Base-by-base conservation (phyloP, 2,113 vertebrate species). In the Pithys albifrons region DNA sequence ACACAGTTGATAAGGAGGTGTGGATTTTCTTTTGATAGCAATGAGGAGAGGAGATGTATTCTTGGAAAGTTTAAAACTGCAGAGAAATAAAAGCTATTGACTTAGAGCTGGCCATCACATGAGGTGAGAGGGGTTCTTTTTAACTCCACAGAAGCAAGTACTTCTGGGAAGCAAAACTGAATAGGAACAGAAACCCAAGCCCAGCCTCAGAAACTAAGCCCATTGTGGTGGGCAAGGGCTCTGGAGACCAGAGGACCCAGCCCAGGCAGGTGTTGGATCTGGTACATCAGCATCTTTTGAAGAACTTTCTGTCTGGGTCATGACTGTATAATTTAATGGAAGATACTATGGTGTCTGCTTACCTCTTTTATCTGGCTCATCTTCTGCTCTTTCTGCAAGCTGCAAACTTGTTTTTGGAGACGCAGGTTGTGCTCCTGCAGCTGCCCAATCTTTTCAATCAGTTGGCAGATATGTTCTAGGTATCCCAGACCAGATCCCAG, bases 361-460 rank as follows among this genome's bases (percentile, higher is more conserved):
- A 99, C 99, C 98, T 99, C 98, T 96, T 97, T 99, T 55, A 98
- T 97, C 67, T 97, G 98, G 66, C 93, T 96, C 96, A 97, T 97
- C 81, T 97, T 97, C 91, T 96, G 87, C 8, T 98, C 98, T 67
- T 98, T 98, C 95, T 99, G 98, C 94, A 99, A 96, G 89, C 89
- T 66, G 74, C 98, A 98, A 55, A 99, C 96, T 96, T 98, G 98
- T 65, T 98, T 98, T 94, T 99, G 98, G 59, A 99, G 97, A 72
- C 71, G 97, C 7, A 98, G 93, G 89, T 99, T 99, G 87, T 98
- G 98, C 74, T 99, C 98, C 96, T 99, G 99, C 29, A 99, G 98
- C 81, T 98, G 98, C 27, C 98, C 98, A 24, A 99, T 99, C 97
- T 98, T 99, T 96, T 99, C 98, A 13, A 99, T 98, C 52, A 99